Percentiles rank a stretch among this genome's conserved stretches.
These are phyloP conservation scores for Ylistrum balloti DNA, from an alignment of 1,140 invertebrate species.

Conservation along the genomic window DNA sequence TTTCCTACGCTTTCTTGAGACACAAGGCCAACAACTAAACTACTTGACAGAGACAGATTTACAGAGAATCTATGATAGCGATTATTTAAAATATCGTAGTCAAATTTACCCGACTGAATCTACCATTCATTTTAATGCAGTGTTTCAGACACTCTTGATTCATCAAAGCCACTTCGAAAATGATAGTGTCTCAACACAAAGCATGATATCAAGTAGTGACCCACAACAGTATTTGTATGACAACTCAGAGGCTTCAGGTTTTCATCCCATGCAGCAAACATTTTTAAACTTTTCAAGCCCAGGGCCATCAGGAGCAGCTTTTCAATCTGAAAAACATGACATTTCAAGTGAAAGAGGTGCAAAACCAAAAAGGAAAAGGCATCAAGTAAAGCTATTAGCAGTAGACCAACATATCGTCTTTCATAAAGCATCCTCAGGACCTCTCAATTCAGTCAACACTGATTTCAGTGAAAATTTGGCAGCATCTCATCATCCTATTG, in stretches of 20 bases:
- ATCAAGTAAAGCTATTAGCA: conserved; percentile 45
- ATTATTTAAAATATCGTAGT: conserved; percentile 40
- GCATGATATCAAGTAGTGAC: too few relatives aligned
- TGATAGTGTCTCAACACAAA: too few relatives aligned
- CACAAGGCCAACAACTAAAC: conserved; percentile 51
- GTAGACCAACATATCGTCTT: conserved; percentile 64
- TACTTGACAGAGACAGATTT: conserved; percentile 48
- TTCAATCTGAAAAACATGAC: not conserved
- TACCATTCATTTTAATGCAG: conserved; percentile 43
- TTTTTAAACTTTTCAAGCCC: not conserved
- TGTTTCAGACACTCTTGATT: conserved; percentile 59
- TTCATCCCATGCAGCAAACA: not conserved
- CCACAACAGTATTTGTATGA: conserved; percentile 43
- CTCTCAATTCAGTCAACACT: not conserved
- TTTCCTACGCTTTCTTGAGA: conserved; percentile 57
- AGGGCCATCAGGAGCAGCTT: not conserved
- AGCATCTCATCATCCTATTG: not conserved
- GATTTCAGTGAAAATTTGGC: not conserved
- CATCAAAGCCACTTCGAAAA: conserved; percentile 26
- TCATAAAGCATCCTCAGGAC: conserved; percentile 45
- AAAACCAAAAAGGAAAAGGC: conserved; percentile 36
- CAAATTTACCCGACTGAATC: conserved; percentile 49
- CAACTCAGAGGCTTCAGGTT: not conserved
- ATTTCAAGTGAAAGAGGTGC: conserved; percentile 14
- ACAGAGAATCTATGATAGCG: conserved; percentile 49